Conservation (phyloP, 2,888 invertebrate species). For the Sphecodes monilicornis region DNA sequence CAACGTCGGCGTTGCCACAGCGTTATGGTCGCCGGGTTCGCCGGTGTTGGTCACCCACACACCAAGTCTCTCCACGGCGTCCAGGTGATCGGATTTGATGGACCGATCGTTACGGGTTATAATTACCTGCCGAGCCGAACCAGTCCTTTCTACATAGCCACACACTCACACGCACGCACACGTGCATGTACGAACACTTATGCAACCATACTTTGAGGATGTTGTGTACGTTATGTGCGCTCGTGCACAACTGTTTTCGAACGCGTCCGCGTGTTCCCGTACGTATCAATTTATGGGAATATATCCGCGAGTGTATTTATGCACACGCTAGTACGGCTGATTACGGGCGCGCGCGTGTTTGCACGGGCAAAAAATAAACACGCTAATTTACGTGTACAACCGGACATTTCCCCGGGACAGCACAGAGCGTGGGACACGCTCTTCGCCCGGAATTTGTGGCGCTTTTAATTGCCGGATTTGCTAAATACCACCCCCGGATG, state of each 20-base stretch:
- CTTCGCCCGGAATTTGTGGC: not conserved
- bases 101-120: conserved; percentile 82
- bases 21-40: conserved; percentile 46
- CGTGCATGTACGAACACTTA: not conserved
- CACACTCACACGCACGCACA: not conserved
- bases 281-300: conserved; percentile 61
- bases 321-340: conserved; percentile 48
- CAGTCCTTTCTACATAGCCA: conserved; percentile 63
- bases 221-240: not conserved
- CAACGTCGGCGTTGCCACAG: conserved; percentile 54
- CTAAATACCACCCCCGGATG: not conserved
- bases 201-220: not conserved
- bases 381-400: conserved; percentile 45
- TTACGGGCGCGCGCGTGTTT: conserved; percentile 43
- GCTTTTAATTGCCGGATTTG: conserved; percentile 1
- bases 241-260: conserved; percentile 7
- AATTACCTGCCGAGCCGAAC: conserved; percentile 78
- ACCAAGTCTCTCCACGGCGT: conserved; percentile 42
- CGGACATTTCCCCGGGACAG: not conserved
- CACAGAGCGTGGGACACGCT: not conserved
- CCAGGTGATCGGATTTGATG: conserved; percentile 80
- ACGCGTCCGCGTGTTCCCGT: conserved; percentile 12
- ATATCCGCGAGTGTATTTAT: conserved; percentile 49
- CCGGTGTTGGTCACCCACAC: conserved; percentile 46
- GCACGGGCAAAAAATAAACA: conserved; percentile 39